Conservation (phyloP, 1,140 invertebrate species). For the Galleria mellonella region DNA sequence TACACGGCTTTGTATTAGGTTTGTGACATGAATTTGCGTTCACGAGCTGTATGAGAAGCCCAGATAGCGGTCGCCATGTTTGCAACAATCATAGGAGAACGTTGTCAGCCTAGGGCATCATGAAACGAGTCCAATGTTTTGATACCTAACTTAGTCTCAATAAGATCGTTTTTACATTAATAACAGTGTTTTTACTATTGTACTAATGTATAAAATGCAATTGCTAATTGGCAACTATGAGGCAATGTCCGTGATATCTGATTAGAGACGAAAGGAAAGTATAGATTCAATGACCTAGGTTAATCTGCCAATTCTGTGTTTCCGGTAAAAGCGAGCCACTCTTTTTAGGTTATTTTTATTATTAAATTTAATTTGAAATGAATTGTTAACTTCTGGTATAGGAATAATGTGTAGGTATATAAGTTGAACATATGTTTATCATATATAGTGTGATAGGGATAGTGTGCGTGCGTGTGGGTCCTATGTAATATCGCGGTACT, state of each 20-base stretch:
- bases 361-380: slow-evolving; percentile 23
- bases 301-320: slow-evolving; percentile 50
- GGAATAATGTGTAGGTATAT: slow-evolving; percentile 23
- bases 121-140: slow-evolving; percentile 54
- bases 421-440: slow-evolving; percentile 27
- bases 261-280: slow-evolving; percentile 53
- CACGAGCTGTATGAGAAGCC: slow-evolving; percentile 66
- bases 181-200: slow-evolving; percentile 11
- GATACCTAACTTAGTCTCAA: slow-evolving; percentile 22
- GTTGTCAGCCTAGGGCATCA: slow-evolving; percentile 61
- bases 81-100: slow-evolving; percentile 69
- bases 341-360: slow-evolving; percentile 57
- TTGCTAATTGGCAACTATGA: slow-evolving; percentile 25
- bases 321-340: slow-evolving; percentile 31
- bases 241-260: slow-evolving; percentile 32
- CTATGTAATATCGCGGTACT: slow-evolving; percentile 19
- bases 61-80: slow-evolving; percentile 75
- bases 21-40: slow-evolving; percentile 71
- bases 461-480: slow-evolving; percentile 14
- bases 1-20: slow-evolving; percentile 68
- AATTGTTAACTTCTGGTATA: slow-evolving; percentile 40
- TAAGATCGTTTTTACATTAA: slow-evolving; percentile 26
- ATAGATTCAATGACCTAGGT: slow-evolving; percentile 63
- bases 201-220: slow-evolving; percentile 21
- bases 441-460: slow-evolving; percentile 14